Evolutionary conservation across 2,113 vertebrate genomes (phyloP).

Genomic region (Corythaeola cristata): DNA sequence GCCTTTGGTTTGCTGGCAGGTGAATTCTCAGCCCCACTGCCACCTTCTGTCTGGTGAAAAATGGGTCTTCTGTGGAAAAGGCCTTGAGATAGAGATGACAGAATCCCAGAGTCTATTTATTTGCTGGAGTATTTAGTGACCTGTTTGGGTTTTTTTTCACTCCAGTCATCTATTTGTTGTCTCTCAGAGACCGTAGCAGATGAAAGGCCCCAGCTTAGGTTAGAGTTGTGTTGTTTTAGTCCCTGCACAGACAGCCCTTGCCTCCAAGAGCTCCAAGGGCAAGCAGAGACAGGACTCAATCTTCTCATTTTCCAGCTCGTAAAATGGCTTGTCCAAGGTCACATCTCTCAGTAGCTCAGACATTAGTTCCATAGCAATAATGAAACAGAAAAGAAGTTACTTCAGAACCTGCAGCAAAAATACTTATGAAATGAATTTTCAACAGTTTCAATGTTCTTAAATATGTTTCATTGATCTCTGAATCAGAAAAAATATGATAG

Average conservation of each 20-base stretch:
- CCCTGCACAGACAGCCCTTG: not conserved
- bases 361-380: not conserved
- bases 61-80: not conserved
- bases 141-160: not conserved
- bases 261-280: not conserved
- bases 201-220: not conserved
- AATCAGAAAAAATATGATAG: not conserved
- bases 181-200: not conserved
- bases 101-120: not conserved
- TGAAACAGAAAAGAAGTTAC: not conserved
- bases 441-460: not conserved
- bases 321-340: slow-evolving; percentile 14
- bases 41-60: not conserved
- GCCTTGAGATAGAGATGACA: not conserved
- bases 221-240: not conserved
- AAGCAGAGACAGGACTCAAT: not conserved
- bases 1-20: not conserved
- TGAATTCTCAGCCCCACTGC: not conserved
- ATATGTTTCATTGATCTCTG: not conserved
- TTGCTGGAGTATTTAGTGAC: not conserved
- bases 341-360: not conserved
- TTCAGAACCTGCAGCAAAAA: not conserved
- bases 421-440: not conserved
- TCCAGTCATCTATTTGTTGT: too few relatives aligned
- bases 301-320: slow-evolving; percentile 38